A percentile compares a stretch with the other conserved stretches of the same genome.
Evolutionary conservation across 2,888 invertebrate genomes (phyloP).

Genomic region (Idaea straminata): DNA sequence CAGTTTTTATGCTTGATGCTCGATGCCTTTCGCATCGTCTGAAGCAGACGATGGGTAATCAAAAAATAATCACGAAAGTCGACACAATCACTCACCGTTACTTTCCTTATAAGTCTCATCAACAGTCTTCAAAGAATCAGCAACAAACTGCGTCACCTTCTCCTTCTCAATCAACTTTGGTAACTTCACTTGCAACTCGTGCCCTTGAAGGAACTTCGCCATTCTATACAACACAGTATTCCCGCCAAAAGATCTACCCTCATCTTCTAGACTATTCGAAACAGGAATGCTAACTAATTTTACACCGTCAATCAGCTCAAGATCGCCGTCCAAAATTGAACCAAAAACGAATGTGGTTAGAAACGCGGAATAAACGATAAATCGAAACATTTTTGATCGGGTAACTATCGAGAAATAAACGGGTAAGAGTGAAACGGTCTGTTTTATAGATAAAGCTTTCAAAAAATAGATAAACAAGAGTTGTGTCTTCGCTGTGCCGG

Average conservation of each 20-base stretch:
- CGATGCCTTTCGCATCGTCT: too few species aligned
- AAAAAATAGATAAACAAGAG: conserved; percentile 66
- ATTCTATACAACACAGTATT: conserved; percentile 79
- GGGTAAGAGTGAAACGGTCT: conserved; percentile 55
- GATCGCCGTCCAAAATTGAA: conserved; percentile 70
- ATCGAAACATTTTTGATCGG: conserved; percentile 63
- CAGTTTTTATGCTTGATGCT: too few species aligned
- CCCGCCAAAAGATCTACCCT: conserved; percentile 70
- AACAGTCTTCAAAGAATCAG: conserved; percentile 74
- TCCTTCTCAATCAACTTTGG: conserved; percentile 84
- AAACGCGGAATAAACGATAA: conserved; percentile 41
- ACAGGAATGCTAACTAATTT: conserved; percentile 79
- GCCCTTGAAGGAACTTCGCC: conserved; percentile 84
- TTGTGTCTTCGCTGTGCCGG: conserved; percentile 52
- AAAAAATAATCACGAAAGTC: not conserved
- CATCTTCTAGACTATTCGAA: conserved; percentile 72
- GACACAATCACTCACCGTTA: conserved; percentile 63
- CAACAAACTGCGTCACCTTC: conserved; percentile 81
- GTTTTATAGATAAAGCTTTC: conserved; percentile 73
- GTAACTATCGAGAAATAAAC: conserved; percentile 61
- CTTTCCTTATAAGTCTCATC: conserved; percentile 68
- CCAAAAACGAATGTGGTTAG: conserved; percentile 41
- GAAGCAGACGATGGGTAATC: not conserved
- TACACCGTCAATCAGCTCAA: conserved; percentile 82
- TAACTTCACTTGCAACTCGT: conserved; percentile 86